Conservation (phyloP, 2,113 vertebrate species). For the Sula dactylatra region DNA sequence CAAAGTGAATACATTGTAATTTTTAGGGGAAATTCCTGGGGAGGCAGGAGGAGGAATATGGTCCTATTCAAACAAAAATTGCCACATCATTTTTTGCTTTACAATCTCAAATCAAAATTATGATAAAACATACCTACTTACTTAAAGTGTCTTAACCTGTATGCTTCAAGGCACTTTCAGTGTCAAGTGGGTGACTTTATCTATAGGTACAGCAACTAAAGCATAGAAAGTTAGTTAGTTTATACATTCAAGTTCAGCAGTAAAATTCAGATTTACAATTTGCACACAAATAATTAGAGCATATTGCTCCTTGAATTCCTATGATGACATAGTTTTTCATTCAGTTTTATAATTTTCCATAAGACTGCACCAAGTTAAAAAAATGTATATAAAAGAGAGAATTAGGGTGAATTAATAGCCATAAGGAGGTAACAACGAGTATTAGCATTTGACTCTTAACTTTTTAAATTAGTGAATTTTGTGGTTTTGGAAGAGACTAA, state of each 20-base stretch:
- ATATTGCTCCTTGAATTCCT: neutral
- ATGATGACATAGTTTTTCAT: neutral
- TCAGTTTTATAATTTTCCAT: neutral
- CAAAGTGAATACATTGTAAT: neutral
- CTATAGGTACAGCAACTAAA: neutral
- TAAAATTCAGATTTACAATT: neutral
- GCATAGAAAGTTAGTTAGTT: neutral
- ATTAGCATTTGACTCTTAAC: neutral
- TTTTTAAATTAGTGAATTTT: neutral
- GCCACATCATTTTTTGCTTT: fast-evolving
- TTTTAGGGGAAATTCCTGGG: neutral
- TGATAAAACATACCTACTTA: neutral
- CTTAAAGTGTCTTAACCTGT: neutral
- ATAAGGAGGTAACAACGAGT: neutral
- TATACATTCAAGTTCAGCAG: neutral
- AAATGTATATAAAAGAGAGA: neutral
- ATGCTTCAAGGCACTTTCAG: neutral
- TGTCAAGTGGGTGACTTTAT: neutral
- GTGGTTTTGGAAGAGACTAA: neutral
- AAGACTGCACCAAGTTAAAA: neutral
- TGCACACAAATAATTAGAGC: neutral
- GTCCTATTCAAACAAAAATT: neutral
- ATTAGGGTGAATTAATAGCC: neutral
- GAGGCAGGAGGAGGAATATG: neutral
- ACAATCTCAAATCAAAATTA: neutral